Base-by-base conservation (phyloP, 1,140 invertebrate species). In the Drosophila obscura region DNA sequence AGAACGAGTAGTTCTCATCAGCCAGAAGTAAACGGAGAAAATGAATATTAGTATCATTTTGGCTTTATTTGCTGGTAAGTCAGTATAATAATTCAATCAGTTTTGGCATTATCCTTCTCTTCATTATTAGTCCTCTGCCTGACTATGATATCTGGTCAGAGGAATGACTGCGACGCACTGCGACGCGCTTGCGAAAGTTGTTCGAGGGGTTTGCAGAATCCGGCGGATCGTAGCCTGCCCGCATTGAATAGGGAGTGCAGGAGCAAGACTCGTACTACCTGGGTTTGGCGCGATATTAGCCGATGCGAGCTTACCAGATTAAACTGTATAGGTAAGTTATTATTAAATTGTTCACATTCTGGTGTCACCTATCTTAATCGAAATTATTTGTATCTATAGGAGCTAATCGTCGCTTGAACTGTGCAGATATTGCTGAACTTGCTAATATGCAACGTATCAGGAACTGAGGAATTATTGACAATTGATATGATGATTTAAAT, bases 211-310 rank as follows among this genome's bases (percentile, higher is more conserved):
- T 41, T 63, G 15, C 46, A 55, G 11, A 26, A 55, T 63, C 22
- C 28, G 0, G 24, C 2, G 3, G 59, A 50, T 61, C 59, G 26
- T 19, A 13, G 44, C 19, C n/a, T 61, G 3, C 57, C 57, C 11
- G 13, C 15, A 5, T 7, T 76, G 9, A 76, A 76, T 19, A 55
- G 26, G 28, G 35, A 49, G 24, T 77, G 74, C 59, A 51, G 53
- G 5, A 2, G 4, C 2, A 76, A 8, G 22, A 46, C 49, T 7
- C 35, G 39, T n/a, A 39, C 7, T 2, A 44, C 45, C 9, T 77
- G 74, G 74, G 6, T 28, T 8, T 77, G 74, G 74, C 68, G 65
- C 19, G 19, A 77, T 41, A 11, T 77, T 4, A 55, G 15, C n/a
- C 74, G 74, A 16, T 77, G 74, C 49, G 65, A 77, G 15, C 44